phyloP scores from a whole-genome alignment of 2,113 vertebrate genomes.

The Prunella himalayana region DNA sequence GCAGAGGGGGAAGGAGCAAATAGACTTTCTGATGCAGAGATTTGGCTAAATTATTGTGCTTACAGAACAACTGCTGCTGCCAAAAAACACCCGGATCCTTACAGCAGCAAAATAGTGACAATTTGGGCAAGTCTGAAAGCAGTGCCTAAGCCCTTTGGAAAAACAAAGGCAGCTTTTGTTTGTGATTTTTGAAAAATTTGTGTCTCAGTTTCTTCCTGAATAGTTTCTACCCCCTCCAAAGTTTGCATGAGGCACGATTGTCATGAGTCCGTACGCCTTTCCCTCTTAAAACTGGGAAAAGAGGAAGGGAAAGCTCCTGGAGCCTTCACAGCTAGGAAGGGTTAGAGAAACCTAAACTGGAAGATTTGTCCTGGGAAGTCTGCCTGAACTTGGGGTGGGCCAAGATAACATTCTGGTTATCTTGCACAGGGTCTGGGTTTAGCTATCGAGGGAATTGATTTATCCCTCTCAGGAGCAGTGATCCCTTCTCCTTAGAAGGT shows the following conservation, averaged over 20 bases:
- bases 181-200: neutral
- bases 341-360: neutral
- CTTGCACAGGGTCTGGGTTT: neutral
- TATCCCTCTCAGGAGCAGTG: slow-evolving; percentile 3
- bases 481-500: slow-evolving; percentile 17
- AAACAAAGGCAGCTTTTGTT: neutral
- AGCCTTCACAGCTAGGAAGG: neutral
- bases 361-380: neutral
- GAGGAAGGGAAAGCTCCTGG: neutral
- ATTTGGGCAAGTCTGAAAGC: neutral
- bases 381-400: neutral
- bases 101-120: neutral
- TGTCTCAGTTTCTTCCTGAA: neutral
- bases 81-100: neutral
- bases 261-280: accelerated
- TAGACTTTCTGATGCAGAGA: neutral
- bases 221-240: neutral
- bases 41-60: neutral
- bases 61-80: neutral
- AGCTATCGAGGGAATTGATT: neutral
- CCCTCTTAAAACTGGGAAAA: neutral
- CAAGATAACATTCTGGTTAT: neutral
- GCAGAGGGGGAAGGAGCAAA: neutral
- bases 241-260: neutral
- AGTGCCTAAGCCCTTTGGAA: neutral